A percentile compares a stretch with the other conserved stretches of the same genome.
Conservation (phyloP, 2,888 invertebrate species). For the Melipona bicolor region DNA sequence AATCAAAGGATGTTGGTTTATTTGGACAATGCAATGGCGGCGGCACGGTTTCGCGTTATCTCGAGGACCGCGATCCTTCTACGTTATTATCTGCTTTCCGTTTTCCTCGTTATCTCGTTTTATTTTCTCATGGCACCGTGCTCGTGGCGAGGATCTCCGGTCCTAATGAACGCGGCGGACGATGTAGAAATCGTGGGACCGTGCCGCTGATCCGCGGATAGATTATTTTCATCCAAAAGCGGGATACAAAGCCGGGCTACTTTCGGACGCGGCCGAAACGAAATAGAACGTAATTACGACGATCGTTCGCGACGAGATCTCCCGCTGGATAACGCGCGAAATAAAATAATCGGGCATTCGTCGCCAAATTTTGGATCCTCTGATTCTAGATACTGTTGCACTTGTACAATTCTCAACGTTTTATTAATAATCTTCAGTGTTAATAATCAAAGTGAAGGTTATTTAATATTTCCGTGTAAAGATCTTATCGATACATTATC, state of each 20-base stretch:
- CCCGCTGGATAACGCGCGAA: constrained; percentile 24
- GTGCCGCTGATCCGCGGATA: constrained; percentile 55
- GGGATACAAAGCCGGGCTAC: constrained; percentile 56
- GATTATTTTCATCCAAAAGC: constrained; percentile 61
- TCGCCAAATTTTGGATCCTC: constrained; percentile 10
- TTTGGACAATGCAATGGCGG: constrained; percentile 12
- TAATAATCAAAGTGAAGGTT: no score
- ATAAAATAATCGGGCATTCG: constrained; percentile 26
- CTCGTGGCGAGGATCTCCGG: constrained; percentile 52
- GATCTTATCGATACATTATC: background rate
- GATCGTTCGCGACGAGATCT: constrained; percentile 30
- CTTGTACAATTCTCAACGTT: no score
- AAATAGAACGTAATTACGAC: constrained; percentile 46
- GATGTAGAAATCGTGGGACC: constrained; percentile 64
- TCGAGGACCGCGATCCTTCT: constrained; percentile 14
- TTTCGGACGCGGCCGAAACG: constrained; percentile 34
- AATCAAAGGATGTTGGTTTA: constrained; percentile 29
- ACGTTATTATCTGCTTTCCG: constrained; percentile 54
- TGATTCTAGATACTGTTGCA: background rate
- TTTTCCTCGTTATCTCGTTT: constrained; percentile 62
- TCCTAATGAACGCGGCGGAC: constrained; percentile 59
- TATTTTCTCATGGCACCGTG: constrained; percentile 63
- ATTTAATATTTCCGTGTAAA: no score
- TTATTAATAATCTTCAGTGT: no score
- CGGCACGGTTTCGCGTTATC: constrained; percentile 40